Conservation (phyloP, 2,113 vertebrate species). For the Tupaia chinensis region DNA sequence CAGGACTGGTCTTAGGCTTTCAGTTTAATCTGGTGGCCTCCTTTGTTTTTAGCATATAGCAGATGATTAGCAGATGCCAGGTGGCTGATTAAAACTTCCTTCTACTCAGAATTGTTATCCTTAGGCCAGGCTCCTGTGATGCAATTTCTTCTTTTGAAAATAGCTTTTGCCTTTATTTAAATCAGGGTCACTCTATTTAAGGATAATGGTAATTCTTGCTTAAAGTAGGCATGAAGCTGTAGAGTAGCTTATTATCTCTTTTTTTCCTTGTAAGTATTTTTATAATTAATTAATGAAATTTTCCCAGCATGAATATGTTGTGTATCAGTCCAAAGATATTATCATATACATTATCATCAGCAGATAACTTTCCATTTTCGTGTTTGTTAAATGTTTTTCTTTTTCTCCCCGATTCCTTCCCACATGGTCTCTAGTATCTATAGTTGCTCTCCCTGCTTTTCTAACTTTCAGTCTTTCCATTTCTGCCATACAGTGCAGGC, state of each 20-base stretch:
- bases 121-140: not conserved
- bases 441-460: too few relatives aligned
- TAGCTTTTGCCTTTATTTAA: slow-evolving; percentile 11
- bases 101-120: slow-evolving; percentile 18
- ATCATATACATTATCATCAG: too few relatives aligned
- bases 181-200: not conserved
- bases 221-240: not conserved
- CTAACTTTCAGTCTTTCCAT: too few relatives aligned
- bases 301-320: too few relatives aligned
- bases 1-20: not conserved
- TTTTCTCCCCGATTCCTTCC: too few relatives aligned
- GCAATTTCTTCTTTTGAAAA: slow-evolving; percentile 2
- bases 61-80: not conserved
- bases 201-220: not conserved
- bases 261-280: too few relatives aligned
- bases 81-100: not conserved
- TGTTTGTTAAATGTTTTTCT: too few relatives aligned
- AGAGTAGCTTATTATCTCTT: not conserved
- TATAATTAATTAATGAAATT: too few relatives aligned
- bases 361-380: too few relatives aligned
- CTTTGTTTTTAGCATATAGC: slow-evolving; percentile 10
- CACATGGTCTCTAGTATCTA: too few relatives aligned
- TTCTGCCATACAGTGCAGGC: too few relatives aligned
- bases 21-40: not conserved
- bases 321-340: too few relatives aligned